Evolutionary conservation across 1,140 invertebrate species (phyloP).

Genomic region (Bombus soroeensis): DNA sequence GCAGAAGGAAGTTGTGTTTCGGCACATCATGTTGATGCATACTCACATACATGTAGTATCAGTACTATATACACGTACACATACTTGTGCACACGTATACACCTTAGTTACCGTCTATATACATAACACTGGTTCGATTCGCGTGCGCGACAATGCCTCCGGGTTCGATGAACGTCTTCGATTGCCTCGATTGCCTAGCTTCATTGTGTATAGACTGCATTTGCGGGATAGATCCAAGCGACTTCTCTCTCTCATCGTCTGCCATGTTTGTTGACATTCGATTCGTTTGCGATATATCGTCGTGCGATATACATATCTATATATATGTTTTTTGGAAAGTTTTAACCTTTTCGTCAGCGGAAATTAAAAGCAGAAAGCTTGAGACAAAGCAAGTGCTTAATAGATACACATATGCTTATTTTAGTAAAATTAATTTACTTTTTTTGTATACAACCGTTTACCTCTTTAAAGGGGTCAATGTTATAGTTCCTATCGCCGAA

Average conservation of each 20-base stretch:
- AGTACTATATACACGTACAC: neutral
- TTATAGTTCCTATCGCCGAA: neutral
- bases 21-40: neutral
- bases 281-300: neutral
- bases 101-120: neutral
- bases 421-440: neutral
- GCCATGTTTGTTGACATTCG: neutral
- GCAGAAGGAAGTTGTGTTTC: neutral
- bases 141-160: slow-evolving; percentile 33
- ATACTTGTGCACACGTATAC: neutral
- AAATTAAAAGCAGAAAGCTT: too few relatives aligned
- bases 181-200: slow-evolving; percentile 17
- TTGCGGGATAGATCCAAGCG: neutral
- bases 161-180: slow-evolving; percentile 51
- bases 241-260: neutral
- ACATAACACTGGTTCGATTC: neutral
- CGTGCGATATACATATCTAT: neutral
- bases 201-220: neutral
- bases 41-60: neutral
- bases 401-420: too few relatives aligned
- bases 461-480: too few relatives aligned
- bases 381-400: too few relatives aligned
- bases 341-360: neutral
- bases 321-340: neutral
- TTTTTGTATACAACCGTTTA: too few relatives aligned